These are phyloP conservation scores for Prostheceraeus crozeri DNA, from an alignment of 2,888 invertebrate species.

Conservation along the genomic window DNA sequence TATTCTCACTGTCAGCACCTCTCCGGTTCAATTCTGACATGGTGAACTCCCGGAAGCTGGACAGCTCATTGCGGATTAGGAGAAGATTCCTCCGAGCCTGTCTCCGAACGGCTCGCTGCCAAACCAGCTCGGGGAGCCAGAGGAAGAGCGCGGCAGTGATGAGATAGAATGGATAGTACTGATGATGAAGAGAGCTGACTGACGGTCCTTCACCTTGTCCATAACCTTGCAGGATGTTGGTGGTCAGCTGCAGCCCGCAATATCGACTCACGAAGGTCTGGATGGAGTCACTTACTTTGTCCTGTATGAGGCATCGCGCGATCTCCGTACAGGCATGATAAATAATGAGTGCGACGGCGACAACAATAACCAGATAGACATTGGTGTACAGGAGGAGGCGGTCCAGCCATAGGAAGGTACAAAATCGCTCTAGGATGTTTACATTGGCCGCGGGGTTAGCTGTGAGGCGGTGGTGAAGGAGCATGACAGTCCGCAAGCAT, in stretches of 20 bases:
- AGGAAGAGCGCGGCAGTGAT: constrained; percentile 23
- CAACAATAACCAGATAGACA: constrained; percentile 21
- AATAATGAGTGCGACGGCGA: constrained; percentile 11
- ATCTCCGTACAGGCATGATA: constrained; percentile 25
- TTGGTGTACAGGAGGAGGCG: constrained; percentile 15
- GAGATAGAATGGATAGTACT: constrained; percentile 31
- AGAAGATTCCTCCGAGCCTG: constrained; percentile 22
- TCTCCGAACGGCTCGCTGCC: neutral
- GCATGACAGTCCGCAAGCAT: no score
- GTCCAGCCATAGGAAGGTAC: constrained; percentile 35
- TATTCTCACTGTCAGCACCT: constrained; percentile 10
- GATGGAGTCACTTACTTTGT: neutral
- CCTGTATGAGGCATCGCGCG: constrained; percentile 13
- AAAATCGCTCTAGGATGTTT: no score
- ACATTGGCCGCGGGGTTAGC: no score
- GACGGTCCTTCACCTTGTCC: neutral
- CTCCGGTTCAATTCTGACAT: constrained; percentile 28
- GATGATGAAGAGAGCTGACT: constrained; percentile 10
- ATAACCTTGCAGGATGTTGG: constrained; percentile 30
- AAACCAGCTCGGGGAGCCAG: constrained; percentile 31
- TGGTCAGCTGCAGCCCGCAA: constrained; percentile 29
- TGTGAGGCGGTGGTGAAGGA: no score
- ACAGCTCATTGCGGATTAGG: constrained; percentile 21
- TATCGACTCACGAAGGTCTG: constrained; percentile 11
- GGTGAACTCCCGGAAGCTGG: constrained; percentile 30